Base-by-base conservation (phyloP, 2,113 vertebrate species). In the Petroica traversi region DNA sequence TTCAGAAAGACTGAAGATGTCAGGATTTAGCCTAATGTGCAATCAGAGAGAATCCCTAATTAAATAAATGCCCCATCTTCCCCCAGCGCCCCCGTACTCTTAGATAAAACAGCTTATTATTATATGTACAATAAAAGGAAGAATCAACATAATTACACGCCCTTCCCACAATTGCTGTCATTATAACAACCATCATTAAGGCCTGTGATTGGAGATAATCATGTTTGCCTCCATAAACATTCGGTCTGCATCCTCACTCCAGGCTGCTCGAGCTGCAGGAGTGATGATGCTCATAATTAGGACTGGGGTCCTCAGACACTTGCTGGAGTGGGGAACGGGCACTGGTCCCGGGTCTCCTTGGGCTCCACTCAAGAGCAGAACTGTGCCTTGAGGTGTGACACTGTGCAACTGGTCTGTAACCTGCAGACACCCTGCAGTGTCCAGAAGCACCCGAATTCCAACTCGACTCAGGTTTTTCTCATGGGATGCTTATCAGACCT, bases 101-200 rank as follows among this genome's bases (percentile, higher is more conserved):
- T 59, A 79, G 82, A 94, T 92, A 96, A 93, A 96, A 73, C 69
- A 89, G 85, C 85, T 96, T 92, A 80, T 94, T 95, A 96, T 84
- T 95, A 93, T 83, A 97, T 36, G 88, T 94, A 83, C 80, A 90
- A 96, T 90, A 96, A 97, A 96, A 90, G 79, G 85, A 92, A 96
- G 95, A 96, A 96, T 96, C 94, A 97, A 95, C 95, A 93, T 96
- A 97, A 97, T 97, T 96, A 97, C 85, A 88, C 9, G 85, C 85
- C 95, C 92, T 94, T 96, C 93, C 93, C 88, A 92, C 96, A 96
- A 94, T 67, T 82, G 92, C 85, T 96, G 96, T 95, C 95, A 88
- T 95, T 93, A 93, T 78, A 97, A 92, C 83, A 95, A 92, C 92
- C 96, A 67, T 96, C 94, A 96, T 97, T 97, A 97, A 88, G 88